These are phyloP conservation scores for Amphiura filiformis DNA, from an alignment of 35 echinoderm and acorn worm genomes.

Conservation along the genomic window DNA sequence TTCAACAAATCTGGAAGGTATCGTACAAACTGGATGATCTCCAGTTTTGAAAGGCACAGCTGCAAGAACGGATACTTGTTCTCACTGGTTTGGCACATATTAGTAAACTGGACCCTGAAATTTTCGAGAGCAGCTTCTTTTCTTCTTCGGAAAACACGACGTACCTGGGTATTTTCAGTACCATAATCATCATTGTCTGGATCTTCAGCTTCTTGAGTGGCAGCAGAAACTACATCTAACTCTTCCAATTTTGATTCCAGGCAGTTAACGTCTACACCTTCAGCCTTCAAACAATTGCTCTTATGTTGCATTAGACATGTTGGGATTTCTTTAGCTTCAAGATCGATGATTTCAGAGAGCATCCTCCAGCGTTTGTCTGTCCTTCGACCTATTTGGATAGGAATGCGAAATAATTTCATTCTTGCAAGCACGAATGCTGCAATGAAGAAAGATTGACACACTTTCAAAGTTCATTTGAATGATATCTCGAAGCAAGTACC, in stretches of 20 bases:
- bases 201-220: background rate
- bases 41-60: background rate
- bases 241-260: slow-evolving; percentile 14
- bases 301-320: slow-evolving; percentile 19
- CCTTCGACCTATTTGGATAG: background rate
- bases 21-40: background rate
- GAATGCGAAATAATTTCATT: background rate
- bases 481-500: background rate
- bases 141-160: background rate
- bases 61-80: slow-evolving; percentile 18
- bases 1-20: slow-evolving; percentile 20
- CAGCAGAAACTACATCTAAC: background rate
- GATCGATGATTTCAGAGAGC: background rate
- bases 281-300: background rate
- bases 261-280: background rate
- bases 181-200: background rate
- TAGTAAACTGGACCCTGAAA: slow-evolving; percentile 1
- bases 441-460: background rate
- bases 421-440: background rate
- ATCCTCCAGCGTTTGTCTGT: background rate
- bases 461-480: background rate
- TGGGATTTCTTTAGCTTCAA: background rate
- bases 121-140: slow-evolving; percentile 5
- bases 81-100: background rate
- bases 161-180: background rate